Conservation (phyloP, 2,797 vertebrate genomes). For the Brotogeris chrysoptera region DNA sequence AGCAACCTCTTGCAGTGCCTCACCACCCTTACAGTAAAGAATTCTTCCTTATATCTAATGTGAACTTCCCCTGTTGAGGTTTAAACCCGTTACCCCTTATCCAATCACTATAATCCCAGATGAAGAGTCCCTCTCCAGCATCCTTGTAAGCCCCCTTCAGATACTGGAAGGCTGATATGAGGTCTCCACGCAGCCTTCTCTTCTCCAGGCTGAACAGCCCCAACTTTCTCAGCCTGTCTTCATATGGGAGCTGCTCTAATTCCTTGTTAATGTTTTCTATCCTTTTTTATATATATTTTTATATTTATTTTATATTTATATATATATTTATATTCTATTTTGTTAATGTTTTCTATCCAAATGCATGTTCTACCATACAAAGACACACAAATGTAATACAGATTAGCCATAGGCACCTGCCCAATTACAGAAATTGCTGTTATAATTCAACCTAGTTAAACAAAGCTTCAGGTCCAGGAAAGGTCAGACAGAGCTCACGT, state of each 20-base stretch:
- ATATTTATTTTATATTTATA: no score
- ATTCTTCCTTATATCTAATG: not conserved
- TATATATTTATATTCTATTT: no score
- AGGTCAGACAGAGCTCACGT: not conserved
- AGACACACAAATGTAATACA: not conserved
- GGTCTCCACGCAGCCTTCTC: not conserved
- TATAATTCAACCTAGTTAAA: not conserved
- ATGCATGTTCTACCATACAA: not conserved
- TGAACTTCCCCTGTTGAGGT: not conserved
- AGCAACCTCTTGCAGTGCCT: not conserved
- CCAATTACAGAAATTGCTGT: not conserved
- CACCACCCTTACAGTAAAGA: not conserved
- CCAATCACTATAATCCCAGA: not conserved
- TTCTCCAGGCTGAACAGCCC: not conserved
- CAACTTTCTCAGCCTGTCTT: not conserved
- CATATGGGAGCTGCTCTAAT: not conserved
- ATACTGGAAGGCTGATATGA: not conserved
- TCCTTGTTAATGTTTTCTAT: not conserved
- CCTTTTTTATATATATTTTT: not conserved
- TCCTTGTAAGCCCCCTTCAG: not conserved
- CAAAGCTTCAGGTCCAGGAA: not conserved
- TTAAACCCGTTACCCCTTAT: not conserved
- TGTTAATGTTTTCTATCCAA: not conserved
- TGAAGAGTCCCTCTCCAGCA: not conserved
- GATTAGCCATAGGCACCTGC: not conserved